Evolutionary conservation across 2,888 invertebrate genomes (phyloP), one percentile per base, ranked within the genome.

Genomic region (Nezara viridula): DNA sequence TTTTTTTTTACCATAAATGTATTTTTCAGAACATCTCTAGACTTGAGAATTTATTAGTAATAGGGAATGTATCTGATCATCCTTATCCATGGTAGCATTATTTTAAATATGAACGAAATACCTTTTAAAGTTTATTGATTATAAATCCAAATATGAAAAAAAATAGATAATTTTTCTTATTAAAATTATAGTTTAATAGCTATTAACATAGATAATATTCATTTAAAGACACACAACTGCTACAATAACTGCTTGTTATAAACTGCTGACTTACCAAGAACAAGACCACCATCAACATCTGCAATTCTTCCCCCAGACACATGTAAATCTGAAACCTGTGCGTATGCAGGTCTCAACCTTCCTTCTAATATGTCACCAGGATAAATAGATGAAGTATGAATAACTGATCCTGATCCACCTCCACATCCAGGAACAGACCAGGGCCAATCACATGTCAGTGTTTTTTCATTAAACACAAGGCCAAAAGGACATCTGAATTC

Each of bases 401-500:
- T 88, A 44, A 55, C 90, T 27, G 90, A 89, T 50, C 89, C 90
- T 14, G 88, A 47, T 47, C 90, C 90, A 73, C 86, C 86, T 27
- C 90, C 89, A 88, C 90, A 90, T 9, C 90, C 90, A 40, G 89
- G 86, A 27, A 90, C 90, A 89, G 95, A 92, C 96, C 96, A 96
- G 0, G 96, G 95, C 96, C 96, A 97, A 92, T 96, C 96, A 92
- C 97, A 97, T 90, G 95, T 93, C 5, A 96, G 93, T 47, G 94
- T 94, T 0, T 93, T 94, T 87, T 96, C 95, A 92, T 97, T 96
- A 92, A 96, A 97, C 12, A 96, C 96, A 32, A 97, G 94, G 0
- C 96, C 96, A 92, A 95, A 96, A 0, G 97, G 97, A 92, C 96
- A 97, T 87, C 96, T 95, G 93, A 97, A 97, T 93, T 97, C 96